A percentile compares a stretch with the other conserved stretches of the same genome.
These are phyloP conservation scores for Heliconius himera DNA, from an alignment of 1,140 invertebrate species.

Conservation along the genomic window DNA sequence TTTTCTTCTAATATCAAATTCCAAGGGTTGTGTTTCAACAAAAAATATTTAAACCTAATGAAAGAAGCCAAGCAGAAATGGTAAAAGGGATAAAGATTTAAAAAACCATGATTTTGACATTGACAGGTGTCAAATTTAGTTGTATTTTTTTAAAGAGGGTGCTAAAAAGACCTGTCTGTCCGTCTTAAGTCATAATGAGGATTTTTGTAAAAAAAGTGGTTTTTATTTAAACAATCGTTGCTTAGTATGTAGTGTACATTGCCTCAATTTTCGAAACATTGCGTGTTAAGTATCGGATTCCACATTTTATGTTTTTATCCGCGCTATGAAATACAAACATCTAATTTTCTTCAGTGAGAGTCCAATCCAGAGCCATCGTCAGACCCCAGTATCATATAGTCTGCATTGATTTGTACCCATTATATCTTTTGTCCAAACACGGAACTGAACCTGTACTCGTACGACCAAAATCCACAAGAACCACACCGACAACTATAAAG, in stretches of 20 bases:
- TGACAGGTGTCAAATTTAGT: conserved; percentile 11
- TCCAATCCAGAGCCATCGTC: too few relatives aligned
- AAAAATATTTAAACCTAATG: conserved; percentile 14
- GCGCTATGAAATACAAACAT: too few relatives aligned
- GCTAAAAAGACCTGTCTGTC: not conserved
- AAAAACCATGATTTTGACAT: not conserved
- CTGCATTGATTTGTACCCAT: too few relatives aligned
- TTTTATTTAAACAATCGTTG: not conserved
- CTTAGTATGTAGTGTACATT: too few relatives aligned
- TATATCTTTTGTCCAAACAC: too few relatives aligned
- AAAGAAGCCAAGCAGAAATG: conserved; percentile 15
- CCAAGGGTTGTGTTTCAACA: conserved; percentile 15
- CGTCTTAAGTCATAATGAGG: not conserved
- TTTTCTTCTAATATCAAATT: conserved; percentile 10
- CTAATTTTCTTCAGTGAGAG: too few relatives aligned
- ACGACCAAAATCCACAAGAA: not conserved
- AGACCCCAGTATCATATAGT: too few relatives aligned
- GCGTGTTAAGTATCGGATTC: too few relatives aligned
- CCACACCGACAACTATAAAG: not conserved
- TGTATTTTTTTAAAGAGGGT: not conserved
- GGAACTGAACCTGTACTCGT: not conserved
- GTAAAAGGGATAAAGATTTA: conserved; percentile 11
- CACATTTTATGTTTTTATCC: too few relatives aligned
- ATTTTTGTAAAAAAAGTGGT: not conserved
- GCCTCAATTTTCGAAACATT: too few relatives aligned